phyloP scores from a whole-genome alignment of 1,140 invertebrate genomes.

The Brachionus koreanus region DNA sequence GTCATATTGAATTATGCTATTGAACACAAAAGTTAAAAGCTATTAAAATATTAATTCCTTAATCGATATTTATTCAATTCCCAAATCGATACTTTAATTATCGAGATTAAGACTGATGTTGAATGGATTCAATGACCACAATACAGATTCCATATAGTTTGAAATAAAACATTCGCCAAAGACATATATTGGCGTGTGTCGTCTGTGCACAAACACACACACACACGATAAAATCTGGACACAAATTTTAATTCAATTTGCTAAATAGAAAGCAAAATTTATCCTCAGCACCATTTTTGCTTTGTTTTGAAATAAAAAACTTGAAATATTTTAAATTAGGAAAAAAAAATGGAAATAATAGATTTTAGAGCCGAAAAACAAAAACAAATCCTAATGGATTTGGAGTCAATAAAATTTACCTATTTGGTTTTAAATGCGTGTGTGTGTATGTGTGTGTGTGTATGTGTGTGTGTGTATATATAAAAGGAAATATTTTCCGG shows the following conservation, averaged over 20 bases:
- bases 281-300: neutral
- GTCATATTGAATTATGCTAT: conserved; percentile 10
- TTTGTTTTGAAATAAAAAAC: conserved; percentile 9
- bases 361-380: neutral
- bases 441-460: too few species aligned
- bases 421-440: neutral
- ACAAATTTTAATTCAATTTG: neutral
- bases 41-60: conserved; percentile 28
- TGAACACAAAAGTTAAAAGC: neutral
- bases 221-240: neutral
- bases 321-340: neutral
- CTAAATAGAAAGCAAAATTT: neutral
- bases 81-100: conserved; percentile 36
- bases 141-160: neutral
- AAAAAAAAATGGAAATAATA: neutral
- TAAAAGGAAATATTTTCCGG: conserved; percentile 8
- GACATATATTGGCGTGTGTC: too few species aligned
- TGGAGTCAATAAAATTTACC: neutral
- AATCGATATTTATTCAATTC: conserved; percentile 21
- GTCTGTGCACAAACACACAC: too few species aligned
- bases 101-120: conserved; percentile 17
- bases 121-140: neutral
- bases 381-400: conserved; percentile 1
- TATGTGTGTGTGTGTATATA: neutral
- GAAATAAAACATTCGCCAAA: neutral